Conservation (phyloP, 2,888 invertebrate species). For the Rhynchonema sp. region DNA sequence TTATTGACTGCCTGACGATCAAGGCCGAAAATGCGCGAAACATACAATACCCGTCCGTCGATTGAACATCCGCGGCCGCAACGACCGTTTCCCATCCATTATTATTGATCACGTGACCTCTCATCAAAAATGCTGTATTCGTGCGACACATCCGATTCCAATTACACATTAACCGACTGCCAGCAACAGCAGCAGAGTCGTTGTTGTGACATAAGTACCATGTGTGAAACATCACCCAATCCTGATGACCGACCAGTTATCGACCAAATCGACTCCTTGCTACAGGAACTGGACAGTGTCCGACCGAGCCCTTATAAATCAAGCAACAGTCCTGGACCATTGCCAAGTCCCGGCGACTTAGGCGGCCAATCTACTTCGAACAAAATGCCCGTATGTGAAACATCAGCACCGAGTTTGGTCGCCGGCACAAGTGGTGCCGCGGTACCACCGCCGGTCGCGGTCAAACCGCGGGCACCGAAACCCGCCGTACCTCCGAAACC, state of each 20-base stretch:
- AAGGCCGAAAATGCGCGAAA: too few species aligned
- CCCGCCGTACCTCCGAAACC: constrained; percentile 35
- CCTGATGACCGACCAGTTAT: background rate
- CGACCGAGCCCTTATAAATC: background rate
- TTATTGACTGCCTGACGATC: too few species aligned
- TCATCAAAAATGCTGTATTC: too few species aligned
- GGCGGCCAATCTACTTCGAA: background rate
- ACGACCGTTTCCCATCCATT: too few species aligned
- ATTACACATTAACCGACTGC: too few species aligned
- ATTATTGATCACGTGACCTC: too few species aligned
- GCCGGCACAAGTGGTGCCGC: background rate
- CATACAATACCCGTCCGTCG: too few species aligned
- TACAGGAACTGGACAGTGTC: background rate
- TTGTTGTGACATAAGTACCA: too few species aligned
- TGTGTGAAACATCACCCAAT: too few species aligned
- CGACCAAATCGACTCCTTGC: background rate
- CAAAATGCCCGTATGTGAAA: background rate
- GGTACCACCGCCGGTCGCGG: background rate
- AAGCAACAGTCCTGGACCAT: background rate
- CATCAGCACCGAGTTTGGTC: background rate
- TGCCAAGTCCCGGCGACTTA: background rate
- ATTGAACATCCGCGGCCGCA: too few species aligned
- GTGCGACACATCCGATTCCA: too few species aligned
- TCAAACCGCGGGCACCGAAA: constrained; percentile 7
- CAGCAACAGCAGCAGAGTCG: too few species aligned